Conservation (phyloP, 2,888 invertebrate genomes). For the Unio pictorum region DNA sequence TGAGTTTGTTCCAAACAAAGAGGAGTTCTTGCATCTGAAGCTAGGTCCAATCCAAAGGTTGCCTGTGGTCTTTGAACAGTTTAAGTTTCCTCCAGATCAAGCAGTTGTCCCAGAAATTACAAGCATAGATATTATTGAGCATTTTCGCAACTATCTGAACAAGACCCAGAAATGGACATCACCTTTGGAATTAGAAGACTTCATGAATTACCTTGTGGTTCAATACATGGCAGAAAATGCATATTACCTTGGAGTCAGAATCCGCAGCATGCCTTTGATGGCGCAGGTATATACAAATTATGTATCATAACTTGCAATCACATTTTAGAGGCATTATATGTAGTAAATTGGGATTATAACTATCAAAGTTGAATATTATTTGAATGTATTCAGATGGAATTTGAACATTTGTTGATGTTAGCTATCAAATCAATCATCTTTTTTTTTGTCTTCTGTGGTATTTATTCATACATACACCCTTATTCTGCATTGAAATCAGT, state of each 20-base stretch:
- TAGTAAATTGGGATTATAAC: no score
- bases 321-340: no score
- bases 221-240: conserved; percentile 48
- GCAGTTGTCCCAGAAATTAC: conserved; percentile 60
- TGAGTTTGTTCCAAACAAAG: conserved; percentile 50
- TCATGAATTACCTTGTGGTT: conserved; percentile 59
- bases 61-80: conserved; percentile 60
- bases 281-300: conserved; percentile 50
- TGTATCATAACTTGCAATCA: no score
- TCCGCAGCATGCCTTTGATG: conserved; percentile 56
- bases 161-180: conserved; percentile 58
- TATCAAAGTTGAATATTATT: no score
- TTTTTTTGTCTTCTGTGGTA: no score
- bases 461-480: no score
- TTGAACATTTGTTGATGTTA: no score
- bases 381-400: no score
- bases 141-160: conserved; percentile 52
- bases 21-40: conserved; percentile 54
- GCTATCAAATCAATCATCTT: no score
- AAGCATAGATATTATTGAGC: conserved; percentile 57
- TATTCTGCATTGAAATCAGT: no score
- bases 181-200: conserved; percentile 51
- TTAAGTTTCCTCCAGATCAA: conserved; percentile 61
- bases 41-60: conserved; percentile 64
- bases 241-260: conserved; percentile 60